phyloP scores from a whole-genome alignment of 2,888 invertebrate genomes.

The Tanypteryx hageni region DNA sequence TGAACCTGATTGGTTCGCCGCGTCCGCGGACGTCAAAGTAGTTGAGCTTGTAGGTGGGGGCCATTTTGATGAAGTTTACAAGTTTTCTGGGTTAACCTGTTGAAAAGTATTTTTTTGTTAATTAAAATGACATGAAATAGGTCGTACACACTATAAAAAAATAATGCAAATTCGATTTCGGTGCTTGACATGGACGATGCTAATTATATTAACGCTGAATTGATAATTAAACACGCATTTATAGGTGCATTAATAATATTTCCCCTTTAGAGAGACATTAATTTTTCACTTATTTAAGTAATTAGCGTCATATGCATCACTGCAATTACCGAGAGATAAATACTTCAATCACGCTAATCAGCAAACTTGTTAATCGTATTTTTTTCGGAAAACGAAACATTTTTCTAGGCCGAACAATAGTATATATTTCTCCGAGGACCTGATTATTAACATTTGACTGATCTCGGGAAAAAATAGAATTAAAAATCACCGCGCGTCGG shows the following conservation, averaged over 20 bases:
- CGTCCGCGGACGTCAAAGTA: conserved; percentile 66
- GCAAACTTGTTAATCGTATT: background rate
- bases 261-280: too few relatives aligned
- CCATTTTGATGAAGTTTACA: conserved; percentile 11
- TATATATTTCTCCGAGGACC: background rate
- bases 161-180: background rate
- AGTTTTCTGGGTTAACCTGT: conserved; percentile 34
- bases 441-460: background rate
- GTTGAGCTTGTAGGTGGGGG: conserved; percentile 65
- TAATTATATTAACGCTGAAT: too few relatives aligned
- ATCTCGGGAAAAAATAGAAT: background rate
- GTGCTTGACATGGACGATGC: too few relatives aligned
- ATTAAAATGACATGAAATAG: background rate
- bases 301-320: too few relatives aligned
- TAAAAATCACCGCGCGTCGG: background rate
- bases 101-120: background rate
- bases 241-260: too few relatives aligned
- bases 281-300: too few relatives aligned
- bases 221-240: too few relatives aligned
- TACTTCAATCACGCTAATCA: background rate
- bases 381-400: background rate
- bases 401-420: background rate
- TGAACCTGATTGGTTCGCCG: conserved; percentile 63
- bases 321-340: background rate
- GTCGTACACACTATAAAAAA: background rate